These are phyloP conservation scores for Philotrypesis tridentata DNA, from an alignment of 1,140 invertebrate genomes.

Conservation along the genomic window DNA sequence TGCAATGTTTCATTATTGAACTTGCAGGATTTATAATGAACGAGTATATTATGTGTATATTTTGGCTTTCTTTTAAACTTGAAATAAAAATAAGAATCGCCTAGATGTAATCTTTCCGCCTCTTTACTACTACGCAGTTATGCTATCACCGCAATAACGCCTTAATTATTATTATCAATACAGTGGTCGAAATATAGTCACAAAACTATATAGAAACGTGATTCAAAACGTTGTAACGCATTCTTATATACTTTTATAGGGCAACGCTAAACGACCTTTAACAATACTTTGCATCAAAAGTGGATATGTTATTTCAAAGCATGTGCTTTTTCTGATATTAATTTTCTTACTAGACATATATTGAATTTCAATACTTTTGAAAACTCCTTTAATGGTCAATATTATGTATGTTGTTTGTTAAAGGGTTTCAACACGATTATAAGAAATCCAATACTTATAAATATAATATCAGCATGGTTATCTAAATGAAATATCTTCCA, in stretches of 20 bases:
- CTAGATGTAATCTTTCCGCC: conserved; percentile 49
- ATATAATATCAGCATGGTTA: conserved; percentile 8
- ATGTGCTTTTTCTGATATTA: neutral
- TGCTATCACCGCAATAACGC: conserved; percentile 56
- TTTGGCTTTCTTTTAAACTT: neutral
- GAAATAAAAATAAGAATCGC: conserved; percentile 12
- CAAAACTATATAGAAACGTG: neutral
- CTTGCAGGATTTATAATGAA: no score
- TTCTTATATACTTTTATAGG: neutral
- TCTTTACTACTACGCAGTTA: conserved; percentile 50
- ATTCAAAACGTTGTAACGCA: neutral
- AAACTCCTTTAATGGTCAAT: neutral
- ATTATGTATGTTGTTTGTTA: neutral
- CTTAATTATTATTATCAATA: conserved; percentile 22
- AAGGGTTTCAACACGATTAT: neutral
- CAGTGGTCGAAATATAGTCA: conserved; percentile 12
- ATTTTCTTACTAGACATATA: neutral
- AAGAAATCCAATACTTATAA: neutral
- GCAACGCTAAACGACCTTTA: neutral
- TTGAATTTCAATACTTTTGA: neutral
- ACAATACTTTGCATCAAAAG: neutral
- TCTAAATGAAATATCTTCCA: neutral
- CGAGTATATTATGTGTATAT: no score
- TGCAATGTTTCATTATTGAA: neutral
- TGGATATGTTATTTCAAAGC: neutral